Base-by-base conservation (phyloP, 2,113 vertebrate genomes). In the Oenanthe melanoleuca region DNA sequence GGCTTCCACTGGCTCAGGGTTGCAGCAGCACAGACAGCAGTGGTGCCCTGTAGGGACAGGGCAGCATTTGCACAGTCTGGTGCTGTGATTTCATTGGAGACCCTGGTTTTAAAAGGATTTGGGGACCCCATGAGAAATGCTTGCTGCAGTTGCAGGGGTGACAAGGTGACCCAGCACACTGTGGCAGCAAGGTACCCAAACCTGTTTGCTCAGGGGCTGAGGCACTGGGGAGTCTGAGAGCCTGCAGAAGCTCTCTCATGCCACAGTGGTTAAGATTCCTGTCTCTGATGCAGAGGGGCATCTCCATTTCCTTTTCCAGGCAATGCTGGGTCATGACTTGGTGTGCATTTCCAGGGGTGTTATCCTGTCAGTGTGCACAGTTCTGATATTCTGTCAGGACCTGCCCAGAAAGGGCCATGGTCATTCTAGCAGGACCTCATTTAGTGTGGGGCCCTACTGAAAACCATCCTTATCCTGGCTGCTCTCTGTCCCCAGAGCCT, bases 391-490 rank as follows among this genome's bases (percentile, higher is more conserved):
- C 14, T 85, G 50, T 26, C 84, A 40, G 8, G 12, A 11, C 21
- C 26, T 52, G 47, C 23, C 38, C 34, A 29, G 52, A 47, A 22
- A n/a, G 40, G 49, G 5, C 31, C 42, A 0, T 24, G 16, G 6
- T 34, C 25, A 65, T 92, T 82, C 38, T 14, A 17, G n/a, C 19
- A 83, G 40, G n/a, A 52, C 14, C 60, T 18, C 0, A 0, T 1
- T 49, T 59, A 57, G 16, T 37, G 19, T 33, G 31, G 22, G 3
- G 22, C 49, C 11, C 37, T 57, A 1, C 38, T 79, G 15, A 67
- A 59, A 88, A 9, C 1, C 25, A 5, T 56, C 17, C 22, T 38
- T 69, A 11, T 2, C 49, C 34, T 69, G 63, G 19, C n/a, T 80
- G 49, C 40, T 24, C 0, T 74, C 11, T 52, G 0, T 49, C 29